Percentiles rank a stretch among this genome's conserved stretches.
Conservation (phyloP, 2,113 vertebrate species). For the Microcebus lehilahytsara region DNA sequence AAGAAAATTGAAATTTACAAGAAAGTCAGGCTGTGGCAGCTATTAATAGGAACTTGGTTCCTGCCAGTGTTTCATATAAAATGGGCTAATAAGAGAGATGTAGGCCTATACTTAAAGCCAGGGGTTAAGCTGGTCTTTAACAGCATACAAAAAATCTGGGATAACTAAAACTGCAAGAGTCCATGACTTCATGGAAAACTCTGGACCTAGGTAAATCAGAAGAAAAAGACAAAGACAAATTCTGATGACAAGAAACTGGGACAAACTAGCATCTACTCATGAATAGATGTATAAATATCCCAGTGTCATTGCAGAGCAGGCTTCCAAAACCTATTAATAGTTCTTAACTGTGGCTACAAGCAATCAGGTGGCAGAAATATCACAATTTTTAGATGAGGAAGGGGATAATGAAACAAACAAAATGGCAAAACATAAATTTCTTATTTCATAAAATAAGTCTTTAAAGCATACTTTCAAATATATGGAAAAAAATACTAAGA, state of each 20-base stretch:
- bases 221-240: neutral
- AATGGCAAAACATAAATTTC: neutral
- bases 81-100: too few species aligned
- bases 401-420: neutral
- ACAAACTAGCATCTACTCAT: neutral
- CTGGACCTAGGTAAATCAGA: neutral
- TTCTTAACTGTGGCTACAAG: neutral
- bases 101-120: neutral
- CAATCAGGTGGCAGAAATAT: neutral
- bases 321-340: neutral
- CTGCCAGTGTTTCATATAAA: neutral
- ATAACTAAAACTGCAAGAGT: neutral
- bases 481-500: neutral
- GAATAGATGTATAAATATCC: neutral
- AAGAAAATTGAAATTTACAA: neutral
- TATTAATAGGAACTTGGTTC: neutral
- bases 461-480: neutral
- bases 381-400: neutral
- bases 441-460: neutral
- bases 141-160: neutral
- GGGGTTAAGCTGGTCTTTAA: neutral
- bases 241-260: neutral
- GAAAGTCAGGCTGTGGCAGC: neutral
- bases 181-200: neutral
- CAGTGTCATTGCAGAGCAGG: neutral